Percentiles rank a stretch among this genome's conserved stretches.
phyloP scores from a whole-genome alignment of 2,113 vertebrate species.

The Nycticebus coucang region DNA sequence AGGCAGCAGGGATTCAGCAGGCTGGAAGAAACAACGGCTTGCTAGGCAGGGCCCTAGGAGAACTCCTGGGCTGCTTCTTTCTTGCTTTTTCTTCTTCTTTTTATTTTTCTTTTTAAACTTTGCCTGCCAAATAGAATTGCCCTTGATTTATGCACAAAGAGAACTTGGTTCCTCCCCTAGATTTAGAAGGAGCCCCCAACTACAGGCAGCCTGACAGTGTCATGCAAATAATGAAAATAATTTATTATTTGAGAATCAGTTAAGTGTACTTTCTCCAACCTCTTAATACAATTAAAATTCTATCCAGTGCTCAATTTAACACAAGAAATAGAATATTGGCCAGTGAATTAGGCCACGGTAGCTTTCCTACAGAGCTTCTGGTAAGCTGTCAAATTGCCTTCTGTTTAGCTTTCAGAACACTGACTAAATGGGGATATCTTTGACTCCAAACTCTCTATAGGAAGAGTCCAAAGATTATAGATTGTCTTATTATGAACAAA shows the following conservation, averaged over 20 bases:
- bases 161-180: not conserved
- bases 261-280: not conserved
- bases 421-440: not conserved
- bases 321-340: constrained; percentile 23
- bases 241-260: constrained; percentile 40
- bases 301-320: constrained; percentile 1
- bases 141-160: constrained; percentile 40
- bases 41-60: not conserved
- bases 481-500: not conserved
- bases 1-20: not conserved
- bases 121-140: constrained; percentile 52
- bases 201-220: not conserved
- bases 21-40: not conserved
- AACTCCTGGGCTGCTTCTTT: not conserved
- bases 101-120: not conserved
- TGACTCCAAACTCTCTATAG: not conserved
- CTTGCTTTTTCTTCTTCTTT: not conserved
- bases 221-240: constrained; percentile 44
- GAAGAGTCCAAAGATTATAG: not conserved
- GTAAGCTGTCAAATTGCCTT: not conserved
- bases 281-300: constrained; percentile 55
- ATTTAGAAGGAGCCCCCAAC: not conserved
- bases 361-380: not conserved
- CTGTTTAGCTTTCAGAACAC: constrained; percentile 27
- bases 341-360: not conserved